Percentiles rank a stretch among this genome's conserved stretches.
These are phyloP conservation scores for Yoshiicerus persimilis DNA, from an alignment of 1,140 invertebrate genomes.

Conservation along the genomic window DNA sequence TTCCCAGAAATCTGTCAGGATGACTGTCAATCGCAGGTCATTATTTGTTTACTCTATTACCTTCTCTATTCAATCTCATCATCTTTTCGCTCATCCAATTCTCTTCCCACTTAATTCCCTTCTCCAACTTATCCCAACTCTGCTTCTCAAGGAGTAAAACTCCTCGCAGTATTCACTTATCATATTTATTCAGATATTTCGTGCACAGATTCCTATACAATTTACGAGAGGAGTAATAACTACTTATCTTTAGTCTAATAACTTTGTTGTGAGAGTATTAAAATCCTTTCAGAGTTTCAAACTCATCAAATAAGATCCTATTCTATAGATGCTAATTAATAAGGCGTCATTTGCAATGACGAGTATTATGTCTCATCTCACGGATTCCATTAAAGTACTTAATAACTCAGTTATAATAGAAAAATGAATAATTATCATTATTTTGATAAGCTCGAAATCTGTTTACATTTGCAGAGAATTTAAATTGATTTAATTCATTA, in stretches of 20 bases:
- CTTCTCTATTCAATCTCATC: not conserved
- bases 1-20: constrained; percentile 63
- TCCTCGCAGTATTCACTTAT: too few relatives aligned
- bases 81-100: not conserved
- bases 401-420: too few relatives aligned
- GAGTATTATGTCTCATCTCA: too few relatives aligned
- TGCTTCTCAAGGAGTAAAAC: too few relatives aligned
- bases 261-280: not conserved
- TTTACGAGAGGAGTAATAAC: not conserved
- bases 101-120: not conserved
- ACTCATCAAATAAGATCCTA: not conserved
- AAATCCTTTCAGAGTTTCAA: not conserved
- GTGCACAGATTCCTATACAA: not conserved
- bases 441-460: too few relatives aligned
- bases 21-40: constrained; percentile 71
- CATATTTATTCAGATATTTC: too few relatives aligned
- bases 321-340: not conserved
- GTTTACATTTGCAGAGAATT: too few relatives aligned
- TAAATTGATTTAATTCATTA: too few relatives aligned
- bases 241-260: too few relatives aligned
- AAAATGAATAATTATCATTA: too few relatives aligned
- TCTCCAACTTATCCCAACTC: not conserved
- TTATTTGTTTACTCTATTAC: constrained; percentile 41
- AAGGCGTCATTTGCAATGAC: not conserved
- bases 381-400: too few relatives aligned